A percentile compares a stretch with the other conserved stretches of the same genome.
Evolutionary conservation across 2,888 invertebrate species (phyloP).

Genomic region (Anarsia innoxiella): DNA sequence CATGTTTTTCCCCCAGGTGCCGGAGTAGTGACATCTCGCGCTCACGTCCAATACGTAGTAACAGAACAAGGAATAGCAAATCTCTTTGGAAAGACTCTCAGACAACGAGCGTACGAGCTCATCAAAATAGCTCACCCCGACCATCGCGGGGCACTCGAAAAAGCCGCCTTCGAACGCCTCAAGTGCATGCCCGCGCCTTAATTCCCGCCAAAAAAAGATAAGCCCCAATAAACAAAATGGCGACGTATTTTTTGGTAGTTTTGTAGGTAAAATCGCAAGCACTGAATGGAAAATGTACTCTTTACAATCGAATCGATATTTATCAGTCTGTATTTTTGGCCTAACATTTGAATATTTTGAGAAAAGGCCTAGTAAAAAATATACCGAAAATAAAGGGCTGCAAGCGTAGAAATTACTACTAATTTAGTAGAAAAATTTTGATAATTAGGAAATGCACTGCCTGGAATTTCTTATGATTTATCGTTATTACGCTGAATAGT

Average conservation of each 20-base stretch:
- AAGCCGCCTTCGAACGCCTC: constrained; percentile 89
- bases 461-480: background rate
- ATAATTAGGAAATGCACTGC: background rate
- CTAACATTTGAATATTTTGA: no score
- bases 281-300: no score
- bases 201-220: constrained; percentile 18
- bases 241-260: background rate
- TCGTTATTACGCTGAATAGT: background rate
- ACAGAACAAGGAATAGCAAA: constrained; percentile 94
- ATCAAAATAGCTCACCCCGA: constrained; percentile 93
- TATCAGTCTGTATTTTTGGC: no score
- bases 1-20: constrained; percentile 79
- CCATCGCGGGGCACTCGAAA: constrained; percentile 88
- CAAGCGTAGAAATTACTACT: background rate
- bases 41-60: constrained; percentile 94
- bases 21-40: constrained; percentile 94
- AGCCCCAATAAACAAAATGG: background rate
- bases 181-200: constrained; percentile 83
- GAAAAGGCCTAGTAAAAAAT: no score
- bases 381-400: background rate
- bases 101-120: constrained; percentile 92
- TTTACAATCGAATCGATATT: no score
- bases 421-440: background rate
- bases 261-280: no score
- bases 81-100: constrained; percentile 90